A percentile compares a stretch with the other conserved stretches of the same genome.
phyloP scores from a whole-genome alignment of 2,797 vertebrate species.

The Luscinia luscinia region DNA sequence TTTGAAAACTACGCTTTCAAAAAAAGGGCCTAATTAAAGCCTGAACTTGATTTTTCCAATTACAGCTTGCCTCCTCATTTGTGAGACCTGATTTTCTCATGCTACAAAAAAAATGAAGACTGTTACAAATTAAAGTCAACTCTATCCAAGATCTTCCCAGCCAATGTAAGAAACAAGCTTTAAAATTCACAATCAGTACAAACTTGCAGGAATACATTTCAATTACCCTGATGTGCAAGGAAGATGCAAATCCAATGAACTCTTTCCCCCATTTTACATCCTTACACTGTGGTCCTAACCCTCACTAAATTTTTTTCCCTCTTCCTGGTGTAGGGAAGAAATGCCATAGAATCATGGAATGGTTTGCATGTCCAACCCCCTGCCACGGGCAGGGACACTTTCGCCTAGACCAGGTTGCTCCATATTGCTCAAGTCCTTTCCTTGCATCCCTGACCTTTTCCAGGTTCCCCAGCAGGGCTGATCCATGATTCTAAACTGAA shows the following conservation, averaged over 20 bases:
- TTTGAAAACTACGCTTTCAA: not conserved
- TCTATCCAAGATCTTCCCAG: not conserved
- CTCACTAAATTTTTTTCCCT: not conserved
- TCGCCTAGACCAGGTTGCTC: not conserved
- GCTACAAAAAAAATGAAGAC: not conserved
- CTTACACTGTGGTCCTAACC: not conserved
- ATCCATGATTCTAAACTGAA: not conserved
- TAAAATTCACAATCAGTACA: not conserved
- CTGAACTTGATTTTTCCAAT: not conserved
- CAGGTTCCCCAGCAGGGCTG: accelerated
- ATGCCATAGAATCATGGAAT: not conserved
- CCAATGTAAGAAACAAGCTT: not conserved
- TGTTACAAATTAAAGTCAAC: not conserved
- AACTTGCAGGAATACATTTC: not conserved
- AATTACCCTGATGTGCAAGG: not conserved
- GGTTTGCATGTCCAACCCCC: not conserved
- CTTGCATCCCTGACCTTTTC: no score
- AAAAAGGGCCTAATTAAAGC: not conserved
- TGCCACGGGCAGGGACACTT: not conserved
- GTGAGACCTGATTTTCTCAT: not conserved
- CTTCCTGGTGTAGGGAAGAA: accelerated
- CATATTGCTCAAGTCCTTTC: not conserved
- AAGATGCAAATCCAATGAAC: not conserved
- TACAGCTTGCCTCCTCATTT: not conserved
- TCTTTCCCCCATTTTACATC: not conserved